Conservation (phyloP, 2,888 invertebrate genomes). For the Lepetodrilus schrolli region DNA sequence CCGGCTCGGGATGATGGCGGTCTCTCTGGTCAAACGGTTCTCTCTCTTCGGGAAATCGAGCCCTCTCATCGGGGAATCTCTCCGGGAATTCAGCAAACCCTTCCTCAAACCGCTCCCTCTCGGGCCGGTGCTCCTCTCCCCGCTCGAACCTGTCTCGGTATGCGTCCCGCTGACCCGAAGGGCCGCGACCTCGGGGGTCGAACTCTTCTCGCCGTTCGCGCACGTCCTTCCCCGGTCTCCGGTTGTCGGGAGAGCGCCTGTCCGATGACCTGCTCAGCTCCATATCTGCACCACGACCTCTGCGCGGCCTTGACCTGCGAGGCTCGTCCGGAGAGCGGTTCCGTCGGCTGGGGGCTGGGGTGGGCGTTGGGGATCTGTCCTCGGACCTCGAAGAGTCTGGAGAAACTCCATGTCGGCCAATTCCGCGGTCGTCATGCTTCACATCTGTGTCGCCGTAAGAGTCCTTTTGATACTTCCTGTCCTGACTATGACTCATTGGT, state of each 20-base stretch:
- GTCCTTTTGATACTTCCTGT: neutral
- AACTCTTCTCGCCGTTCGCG: neutral
- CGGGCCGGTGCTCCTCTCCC: neutral
- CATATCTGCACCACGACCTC: conserved; percentile 18
- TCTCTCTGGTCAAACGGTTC: conserved; percentile 16
- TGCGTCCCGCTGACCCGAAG: neutral
- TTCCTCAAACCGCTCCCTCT: conserved; percentile 22
- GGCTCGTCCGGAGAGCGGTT: conserved; percentile 22
- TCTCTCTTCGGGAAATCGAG: neutral
- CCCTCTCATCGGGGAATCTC: neutral
- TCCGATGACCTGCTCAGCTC: conserved; percentile 14
- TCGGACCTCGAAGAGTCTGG: conserved; percentile 18
- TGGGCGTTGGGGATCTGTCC: conserved; percentile 10
- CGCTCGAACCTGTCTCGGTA: conserved; percentile 4
- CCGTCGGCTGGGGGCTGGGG: conserved; percentile 10
- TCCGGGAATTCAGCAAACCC: neutral
- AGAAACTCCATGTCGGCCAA: neutral
- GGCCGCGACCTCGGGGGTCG: neutral
- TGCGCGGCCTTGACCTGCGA: conserved; percentile 11
- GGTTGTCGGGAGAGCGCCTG: conserved; percentile 19
- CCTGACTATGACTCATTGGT: neutral
- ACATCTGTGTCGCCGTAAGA: neutral
- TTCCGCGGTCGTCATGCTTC: neutral
- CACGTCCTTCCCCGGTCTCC: conserved; percentile 4
- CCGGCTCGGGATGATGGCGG: neutral